Percentiles rank a stretch among this genome's conserved stretches.
Evolutionary conservation across 2,797 vertebrate genomes (phyloP).

Genomic region (Oryzias sinensis): DNA sequence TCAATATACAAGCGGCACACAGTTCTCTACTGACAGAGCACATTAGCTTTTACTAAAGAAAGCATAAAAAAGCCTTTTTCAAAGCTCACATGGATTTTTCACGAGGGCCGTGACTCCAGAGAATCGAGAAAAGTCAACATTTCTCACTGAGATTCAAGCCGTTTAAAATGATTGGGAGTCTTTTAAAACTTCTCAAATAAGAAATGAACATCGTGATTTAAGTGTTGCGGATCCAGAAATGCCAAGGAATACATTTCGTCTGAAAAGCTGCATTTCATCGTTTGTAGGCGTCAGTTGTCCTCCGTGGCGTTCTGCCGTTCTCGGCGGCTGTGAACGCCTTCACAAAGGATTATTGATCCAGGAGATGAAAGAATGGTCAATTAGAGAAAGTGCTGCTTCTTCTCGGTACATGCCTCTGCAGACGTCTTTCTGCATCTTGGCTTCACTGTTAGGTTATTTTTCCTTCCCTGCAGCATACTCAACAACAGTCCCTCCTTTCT

Average conservation of each 20-base stretch:
- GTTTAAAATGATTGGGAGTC: no score
- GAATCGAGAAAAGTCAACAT: constrained; percentile 18
- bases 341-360: constrained; percentile 30
- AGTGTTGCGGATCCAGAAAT: no score
- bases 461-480: no score
- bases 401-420: constrained; percentile 15
- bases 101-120: constrained; percentile 20
- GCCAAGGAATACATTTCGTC: no score
- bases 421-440: not conserved
- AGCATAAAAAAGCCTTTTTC: constrained; percentile 11
- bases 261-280: no score
- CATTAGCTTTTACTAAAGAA: constrained; percentile 23
- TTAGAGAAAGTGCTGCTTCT: constrained; percentile 27
- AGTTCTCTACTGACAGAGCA: constrained; percentile 13
- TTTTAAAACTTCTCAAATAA: no score
- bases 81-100: not conserved
- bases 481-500: no score
- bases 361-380: constrained; percentile 34
- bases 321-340: constrained; percentile 5
- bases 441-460: not conserved
- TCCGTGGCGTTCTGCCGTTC: constrained; percentile 1
- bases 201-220: no score
- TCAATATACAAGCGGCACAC: not conserved
- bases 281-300: not conserved
- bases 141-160: no score